Conservation (phyloP, 2,888 invertebrate genomes). For the Hartigia nigra region DNA sequence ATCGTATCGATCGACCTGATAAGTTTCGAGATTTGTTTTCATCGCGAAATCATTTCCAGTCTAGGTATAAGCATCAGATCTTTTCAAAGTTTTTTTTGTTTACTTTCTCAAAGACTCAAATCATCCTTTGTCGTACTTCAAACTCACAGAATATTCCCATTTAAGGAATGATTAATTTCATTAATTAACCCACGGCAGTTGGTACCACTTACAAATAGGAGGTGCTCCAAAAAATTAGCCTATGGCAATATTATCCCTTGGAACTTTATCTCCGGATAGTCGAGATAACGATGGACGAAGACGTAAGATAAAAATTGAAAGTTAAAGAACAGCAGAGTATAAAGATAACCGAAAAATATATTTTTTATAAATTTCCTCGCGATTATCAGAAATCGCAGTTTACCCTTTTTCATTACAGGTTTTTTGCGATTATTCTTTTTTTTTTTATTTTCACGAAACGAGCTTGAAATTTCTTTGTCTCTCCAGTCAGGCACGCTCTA, state of each 20-base stretch:
- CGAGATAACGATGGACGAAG: background rate
- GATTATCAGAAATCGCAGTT: background rate
- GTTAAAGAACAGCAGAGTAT: background rate
- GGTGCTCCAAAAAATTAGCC: background rate
- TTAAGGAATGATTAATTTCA: background rate
- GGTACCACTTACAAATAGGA: background rate
- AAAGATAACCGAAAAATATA: background rate
- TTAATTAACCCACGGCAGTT: background rate
- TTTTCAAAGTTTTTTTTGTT: background rate
- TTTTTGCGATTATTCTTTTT: background rate
- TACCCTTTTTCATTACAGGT: background rate
- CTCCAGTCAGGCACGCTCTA: slow-evolving; percentile 3
- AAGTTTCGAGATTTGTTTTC: background rate
- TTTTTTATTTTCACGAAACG: background rate
- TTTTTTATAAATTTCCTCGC: background rate
- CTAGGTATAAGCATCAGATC: background rate
- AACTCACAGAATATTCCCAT: background rate
- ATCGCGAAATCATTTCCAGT: background rate
- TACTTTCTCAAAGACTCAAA: background rate
- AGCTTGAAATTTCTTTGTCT: background rate
- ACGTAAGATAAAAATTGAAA: background rate
- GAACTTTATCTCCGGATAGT: background rate
- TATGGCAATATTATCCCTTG: no score
- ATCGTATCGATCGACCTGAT: background rate
- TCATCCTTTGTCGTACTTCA: background rate